Evolutionary conservation across 2,113 vertebrate genomes (phyloP).

Genomic region (Galemys pyrenaicus): DNA sequence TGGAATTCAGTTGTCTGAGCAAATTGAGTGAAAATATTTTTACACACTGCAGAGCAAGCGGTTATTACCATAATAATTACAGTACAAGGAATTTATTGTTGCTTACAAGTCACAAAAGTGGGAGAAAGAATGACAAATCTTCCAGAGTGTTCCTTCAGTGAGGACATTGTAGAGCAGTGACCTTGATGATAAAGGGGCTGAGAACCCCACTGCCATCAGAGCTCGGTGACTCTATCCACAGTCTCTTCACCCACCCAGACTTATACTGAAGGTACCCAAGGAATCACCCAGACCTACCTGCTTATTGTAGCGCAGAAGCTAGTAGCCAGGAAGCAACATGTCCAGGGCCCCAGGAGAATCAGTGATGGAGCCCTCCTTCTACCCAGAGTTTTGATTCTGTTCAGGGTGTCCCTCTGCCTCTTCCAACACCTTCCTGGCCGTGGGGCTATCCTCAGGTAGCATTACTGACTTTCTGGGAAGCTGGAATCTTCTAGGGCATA

Average conservation of each 20-base stretch:
- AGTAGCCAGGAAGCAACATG: not conserved
- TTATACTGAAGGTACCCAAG: not conserved
- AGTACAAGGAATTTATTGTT: not conserved
- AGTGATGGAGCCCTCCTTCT: not conserved
- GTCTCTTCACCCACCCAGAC: not conserved
- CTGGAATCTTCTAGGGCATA: not conserved
- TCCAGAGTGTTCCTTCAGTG: not conserved
- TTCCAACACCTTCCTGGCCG: not conserved
- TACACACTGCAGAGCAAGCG: not conserved
- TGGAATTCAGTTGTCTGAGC: not conserved
- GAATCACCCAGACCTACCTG: no score
- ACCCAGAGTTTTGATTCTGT: not conserved
- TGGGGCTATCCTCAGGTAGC: not conserved
- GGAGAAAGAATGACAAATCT: not conserved
- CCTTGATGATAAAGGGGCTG: fast-evolving
- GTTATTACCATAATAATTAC: not conserved
- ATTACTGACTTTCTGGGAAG: not conserved
- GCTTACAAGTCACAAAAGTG: not conserved
- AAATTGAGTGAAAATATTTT: not conserved
- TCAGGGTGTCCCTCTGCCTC: not conserved
- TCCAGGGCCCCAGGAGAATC: not conserved
- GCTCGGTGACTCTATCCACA: fast-evolving
- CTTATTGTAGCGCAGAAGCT: not conserved
- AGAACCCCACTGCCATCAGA: not conserved
- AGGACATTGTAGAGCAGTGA: not conserved